These are phyloP conservation scores for Rhopilema esculentum DNA, from an alignment of 30 jellyfish, hydroid and myxozoan species.

Conservation along the genomic window DNA sequence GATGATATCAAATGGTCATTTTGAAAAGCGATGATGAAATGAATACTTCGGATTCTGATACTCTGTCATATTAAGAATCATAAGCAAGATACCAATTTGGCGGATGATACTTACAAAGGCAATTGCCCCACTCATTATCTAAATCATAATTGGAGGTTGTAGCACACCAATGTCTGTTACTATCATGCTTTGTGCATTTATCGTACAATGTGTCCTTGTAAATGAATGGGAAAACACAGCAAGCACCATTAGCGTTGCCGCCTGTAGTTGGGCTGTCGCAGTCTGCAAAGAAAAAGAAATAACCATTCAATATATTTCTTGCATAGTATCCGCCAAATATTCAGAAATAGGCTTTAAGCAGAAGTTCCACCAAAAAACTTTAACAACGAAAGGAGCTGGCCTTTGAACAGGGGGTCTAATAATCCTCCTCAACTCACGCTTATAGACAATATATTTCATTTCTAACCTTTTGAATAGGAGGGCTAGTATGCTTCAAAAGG, in stretches of 20 bases:
- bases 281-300: slow-evolving; percentile 24
- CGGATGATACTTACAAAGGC: slow-evolving; percentile 50
- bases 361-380: too few relatives aligned
- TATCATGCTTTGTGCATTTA: slow-evolving; percentile 66
- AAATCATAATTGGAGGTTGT: slow-evolving; percentile 80
- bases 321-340: background rate
- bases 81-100: background rate
- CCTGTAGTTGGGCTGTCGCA: slow-evolving; percentile 67
- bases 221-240: slow-evolving; percentile 77
- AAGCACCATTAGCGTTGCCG: slow-evolving; percentile 77
- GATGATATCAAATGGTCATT: too few relatives aligned
- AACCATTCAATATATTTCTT: background rate
- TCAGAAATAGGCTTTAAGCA: too few relatives aligned
- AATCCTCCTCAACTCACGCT: too few relatives aligned
- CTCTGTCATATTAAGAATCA: too few relatives aligned
- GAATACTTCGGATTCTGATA: too few relatives aligned
- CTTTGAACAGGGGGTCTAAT: too few relatives aligned
- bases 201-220: slow-evolving; percentile 70
- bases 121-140: slow-evolving; percentile 84
- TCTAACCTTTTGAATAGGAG: too few relatives aligned
- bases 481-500: too few relatives aligned
- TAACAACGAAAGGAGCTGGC: too few relatives aligned
- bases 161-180: slow-evolving; percentile 69
- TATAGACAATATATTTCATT: too few relatives aligned
- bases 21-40: too few relatives aligned